A percentile compares a stretch with the other conserved stretches of the same genome.
phyloP scores from a whole-genome alignment of 2,888 invertebrate genomes.

The Platycheirus albimanus region DNA sequence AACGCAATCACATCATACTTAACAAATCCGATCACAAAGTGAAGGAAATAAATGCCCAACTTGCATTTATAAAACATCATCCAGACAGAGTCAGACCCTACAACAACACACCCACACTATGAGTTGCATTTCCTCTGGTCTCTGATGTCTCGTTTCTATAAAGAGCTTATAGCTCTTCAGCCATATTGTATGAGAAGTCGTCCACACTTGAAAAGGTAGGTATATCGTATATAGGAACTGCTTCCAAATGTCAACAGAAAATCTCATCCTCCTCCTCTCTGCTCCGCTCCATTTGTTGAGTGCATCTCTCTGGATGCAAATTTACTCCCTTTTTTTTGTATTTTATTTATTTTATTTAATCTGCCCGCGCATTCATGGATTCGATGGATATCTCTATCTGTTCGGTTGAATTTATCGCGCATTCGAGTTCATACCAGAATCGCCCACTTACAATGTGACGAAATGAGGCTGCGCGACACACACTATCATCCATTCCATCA shows the following conservation, averaged over 20 bases:
- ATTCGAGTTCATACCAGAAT: constrained; percentile 48
- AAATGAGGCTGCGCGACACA: constrained; percentile 56
- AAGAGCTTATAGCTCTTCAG: constrained; percentile 6
- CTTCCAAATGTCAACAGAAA: constrained; percentile 59
- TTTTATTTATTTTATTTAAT: constrained; percentile 23
- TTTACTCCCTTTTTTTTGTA: constrained; percentile 4
- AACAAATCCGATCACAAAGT: constrained; percentile 38
- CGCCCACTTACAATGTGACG: constrained; percentile 54
- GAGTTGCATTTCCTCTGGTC: constrained; percentile 27
- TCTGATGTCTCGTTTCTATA: neutral
- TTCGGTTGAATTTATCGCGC: constrained; percentile 54
- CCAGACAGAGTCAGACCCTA: constrained; percentile 4
- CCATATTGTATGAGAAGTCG: neutral
- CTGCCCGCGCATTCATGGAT: constrained; percentile 53
- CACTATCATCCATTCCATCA: neutral
- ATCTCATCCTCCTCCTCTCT: neutral
- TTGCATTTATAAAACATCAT: constrained; percentile 14
- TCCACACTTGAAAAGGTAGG: neutral
- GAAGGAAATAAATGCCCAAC: constrained; percentile 38
- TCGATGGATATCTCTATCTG: constrained; percentile 67
- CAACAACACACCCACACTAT: constrained; percentile 44
- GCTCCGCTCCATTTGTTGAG: neutral
- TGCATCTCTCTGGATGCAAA: constrained; percentile 47
- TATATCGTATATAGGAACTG: constrained; percentile 5
- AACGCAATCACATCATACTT: constrained; percentile 39